Conservation (phyloP, 2,888 invertebrate genomes). For the Seladonia tumulorum region DNA sequence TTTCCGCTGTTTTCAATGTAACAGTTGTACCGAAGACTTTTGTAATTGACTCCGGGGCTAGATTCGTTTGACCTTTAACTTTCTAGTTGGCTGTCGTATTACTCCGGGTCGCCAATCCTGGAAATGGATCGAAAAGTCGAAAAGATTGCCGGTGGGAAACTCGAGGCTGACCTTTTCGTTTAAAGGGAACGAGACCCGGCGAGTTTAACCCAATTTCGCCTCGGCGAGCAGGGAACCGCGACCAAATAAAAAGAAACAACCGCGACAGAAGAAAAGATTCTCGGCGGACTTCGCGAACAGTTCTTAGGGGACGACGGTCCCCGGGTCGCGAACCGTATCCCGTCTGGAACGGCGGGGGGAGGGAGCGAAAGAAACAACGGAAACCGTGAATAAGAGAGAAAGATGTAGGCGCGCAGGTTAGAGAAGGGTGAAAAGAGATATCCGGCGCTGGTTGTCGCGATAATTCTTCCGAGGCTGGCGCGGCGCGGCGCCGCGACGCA, state of each 20-base stretch:
- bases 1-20: neutral
- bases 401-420: constrained; percentile 10
- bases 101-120: neutral
- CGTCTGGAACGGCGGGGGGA: neutral
- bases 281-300: neutral
- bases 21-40: neutral
- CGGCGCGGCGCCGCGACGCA: neutral
- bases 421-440: constrained; percentile 19
- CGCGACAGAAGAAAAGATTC: neutral
- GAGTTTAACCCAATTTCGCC: neutral
- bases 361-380: constrained; percentile 22
- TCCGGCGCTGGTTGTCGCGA: constrained; percentile 43
- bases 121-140: neutral
- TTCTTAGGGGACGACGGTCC: neutral
- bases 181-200: neutral
- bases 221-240: neutral
- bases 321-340: neutral
- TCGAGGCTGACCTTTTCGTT: neutral
- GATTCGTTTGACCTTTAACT: neutral
- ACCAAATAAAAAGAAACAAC: neutral
- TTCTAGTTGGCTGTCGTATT: neutral
- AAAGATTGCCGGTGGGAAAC: neutral
- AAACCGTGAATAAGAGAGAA: constrained; percentile 4
- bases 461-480: constrained; percentile 42
- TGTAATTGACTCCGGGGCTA: neutral